A percentile compares a stretch with the other conserved stretches of the same genome.
Conservation (phyloP, 2,888 invertebrate genomes). For the Synanthedon andrenaeformis region DNA sequence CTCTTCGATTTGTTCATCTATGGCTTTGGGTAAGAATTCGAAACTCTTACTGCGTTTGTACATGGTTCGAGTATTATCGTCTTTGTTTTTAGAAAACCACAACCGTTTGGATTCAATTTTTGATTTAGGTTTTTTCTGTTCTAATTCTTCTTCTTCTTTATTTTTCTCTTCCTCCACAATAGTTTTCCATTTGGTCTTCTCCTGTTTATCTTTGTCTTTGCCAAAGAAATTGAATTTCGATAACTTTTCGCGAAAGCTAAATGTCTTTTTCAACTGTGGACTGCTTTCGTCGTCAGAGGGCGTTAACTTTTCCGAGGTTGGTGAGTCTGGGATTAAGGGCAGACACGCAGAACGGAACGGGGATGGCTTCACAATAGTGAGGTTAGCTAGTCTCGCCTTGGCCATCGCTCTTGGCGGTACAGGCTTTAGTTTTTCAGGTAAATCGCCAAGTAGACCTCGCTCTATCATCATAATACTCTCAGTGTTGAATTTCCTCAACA, state of each 20-base stretch:
- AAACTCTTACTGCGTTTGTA: constrained; percentile 60
- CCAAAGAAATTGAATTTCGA: constrained; percentile 47
- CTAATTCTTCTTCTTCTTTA: background rate
- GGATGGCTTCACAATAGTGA: constrained; percentile 54
- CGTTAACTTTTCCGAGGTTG: constrained; percentile 24
- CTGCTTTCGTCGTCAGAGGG: constrained; percentile 35
- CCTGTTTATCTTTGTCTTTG: constrained; percentile 38
- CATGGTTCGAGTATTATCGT: constrained; percentile 32
- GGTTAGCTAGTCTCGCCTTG: constrained; percentile 37
- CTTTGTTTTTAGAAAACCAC: constrained; percentile 55
- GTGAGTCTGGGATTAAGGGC: constrained; percentile 39
- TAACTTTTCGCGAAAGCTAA: constrained; percentile 55
- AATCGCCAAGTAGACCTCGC: constrained; percentile 49
- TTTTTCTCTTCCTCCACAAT: constrained; percentile 31
- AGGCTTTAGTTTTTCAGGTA: constrained; percentile 52
- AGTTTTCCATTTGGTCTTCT: constrained; percentile 35
- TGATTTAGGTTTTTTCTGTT: background rate
- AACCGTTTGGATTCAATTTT: constrained; percentile 30
- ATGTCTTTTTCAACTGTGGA: constrained; percentile 51
- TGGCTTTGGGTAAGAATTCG: constrained; percentile 52
- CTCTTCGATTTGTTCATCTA: constrained; percentile 25
- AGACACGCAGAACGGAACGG: constrained; percentile 48
- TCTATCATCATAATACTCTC: constrained; percentile 53
- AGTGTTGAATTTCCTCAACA: constrained; percentile 48
- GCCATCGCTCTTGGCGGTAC: constrained; percentile 30